Base-by-base conservation (phyloP, 2,797 vertebrate genomes). In the Sebastes trivittatus region DNA sequence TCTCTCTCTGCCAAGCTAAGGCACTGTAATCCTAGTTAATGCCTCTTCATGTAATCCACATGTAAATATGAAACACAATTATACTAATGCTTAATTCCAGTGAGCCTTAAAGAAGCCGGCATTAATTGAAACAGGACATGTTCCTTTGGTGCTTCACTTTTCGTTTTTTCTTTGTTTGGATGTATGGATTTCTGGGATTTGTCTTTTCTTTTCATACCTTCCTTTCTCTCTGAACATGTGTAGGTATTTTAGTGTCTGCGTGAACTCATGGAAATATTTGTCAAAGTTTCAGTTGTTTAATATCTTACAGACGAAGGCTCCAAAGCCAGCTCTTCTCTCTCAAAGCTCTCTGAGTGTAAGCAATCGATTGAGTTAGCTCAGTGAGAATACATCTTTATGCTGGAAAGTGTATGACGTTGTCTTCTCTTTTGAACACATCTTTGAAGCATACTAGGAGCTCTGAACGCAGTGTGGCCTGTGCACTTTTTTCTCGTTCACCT, bases 11-110 rank as follows among this genome's bases (percentile, higher is more conserved):
- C 81, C 75, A 54, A n/a, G 58, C 69, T 72, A 46, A 83, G 70
- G 75, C 72, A 23, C 59, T 8, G n/a, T 83, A 85, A 93, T 86
- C 85, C 81, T 13, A 27, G 63, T 79, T 92, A 89, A 93, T 87
- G 85, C 80, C 63, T 71, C 20, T 66, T 77, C 85, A 84, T 86
- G 81, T 91, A 84, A 92, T 84, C 80, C 74, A 64, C 71, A 79
- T 89, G 87, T 88, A 93, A 91, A 93, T 88, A 89, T 89, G 84
- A 87, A 95, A 83, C 87, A 85, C 81, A 89, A 79, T 85, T 75
- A 81, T 27, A 56, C 65, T 71, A 71, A 84, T 77, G 11, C 4
- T 5, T 80, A 54, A 91, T 77, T 72, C 66, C 74, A 78, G 56
- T 52, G 74, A 89, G 82, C 78, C 90, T 89, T 88, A 88, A 89